phyloP scores from a whole-genome alignment of 2,888 invertebrate genomes.

The Polia nebulosa region DNA sequence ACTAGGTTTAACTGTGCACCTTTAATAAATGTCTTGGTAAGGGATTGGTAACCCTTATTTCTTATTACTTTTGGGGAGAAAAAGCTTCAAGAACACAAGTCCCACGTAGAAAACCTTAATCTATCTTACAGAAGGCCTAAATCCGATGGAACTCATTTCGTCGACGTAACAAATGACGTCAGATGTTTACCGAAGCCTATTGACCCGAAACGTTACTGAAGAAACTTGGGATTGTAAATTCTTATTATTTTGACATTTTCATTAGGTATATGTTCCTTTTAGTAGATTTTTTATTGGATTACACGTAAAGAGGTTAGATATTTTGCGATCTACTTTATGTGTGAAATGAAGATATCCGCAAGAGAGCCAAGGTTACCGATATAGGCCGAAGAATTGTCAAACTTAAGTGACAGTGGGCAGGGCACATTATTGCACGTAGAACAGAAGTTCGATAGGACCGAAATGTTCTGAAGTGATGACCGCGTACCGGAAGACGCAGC shows the following conservation, averaged over 20 bases:
- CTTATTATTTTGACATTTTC: constrained; percentile 54
- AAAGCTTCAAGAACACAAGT: neutral
- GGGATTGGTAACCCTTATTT: neutral
- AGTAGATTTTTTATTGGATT: constrained; percentile 13
- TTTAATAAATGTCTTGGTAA: too few relatives aligned
- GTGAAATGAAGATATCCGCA: too few relatives aligned
- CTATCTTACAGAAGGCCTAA: neutral
- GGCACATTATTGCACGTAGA: too few relatives aligned
- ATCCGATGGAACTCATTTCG: neutral
- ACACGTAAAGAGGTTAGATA: neutral
- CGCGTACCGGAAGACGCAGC: too few relatives aligned
- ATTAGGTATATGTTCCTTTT: constrained; percentile 19
- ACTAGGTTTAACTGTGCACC: too few relatives aligned
- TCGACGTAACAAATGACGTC: constrained; percentile 31
- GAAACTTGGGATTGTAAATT: constrained; percentile 47
- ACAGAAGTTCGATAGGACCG: too few relatives aligned
- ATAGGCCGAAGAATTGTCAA: too few relatives aligned
- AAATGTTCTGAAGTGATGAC: too few relatives aligned
- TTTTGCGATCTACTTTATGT: neutral
- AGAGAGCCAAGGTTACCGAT: too few relatives aligned
- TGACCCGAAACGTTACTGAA: constrained; percentile 25
- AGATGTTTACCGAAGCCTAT: constrained; percentile 47
- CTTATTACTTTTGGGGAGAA: neutral
- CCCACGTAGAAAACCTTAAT: constrained; percentile 15
- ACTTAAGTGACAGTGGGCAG: too few relatives aligned